These are phyloP conservation scores for Macroteleia sp. DNA, from an alignment of 2,888 invertebrate genomes.

Conservation along the genomic window DNA sequence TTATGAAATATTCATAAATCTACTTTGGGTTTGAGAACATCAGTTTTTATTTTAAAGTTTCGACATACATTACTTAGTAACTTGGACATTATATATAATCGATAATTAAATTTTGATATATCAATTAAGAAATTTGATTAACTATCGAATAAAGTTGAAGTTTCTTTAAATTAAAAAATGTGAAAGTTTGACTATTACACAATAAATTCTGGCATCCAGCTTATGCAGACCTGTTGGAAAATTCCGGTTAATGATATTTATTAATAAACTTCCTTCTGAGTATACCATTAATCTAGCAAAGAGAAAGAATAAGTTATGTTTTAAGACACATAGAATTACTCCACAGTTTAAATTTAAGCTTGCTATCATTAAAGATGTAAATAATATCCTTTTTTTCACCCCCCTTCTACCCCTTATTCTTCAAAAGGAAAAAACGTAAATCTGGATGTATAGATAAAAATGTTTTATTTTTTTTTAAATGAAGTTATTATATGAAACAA, in stretches of 20 bases:
- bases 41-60: not conserved
- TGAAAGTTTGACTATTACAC: slow-evolving; percentile 15
- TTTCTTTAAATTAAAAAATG: slow-evolving; percentile 3
- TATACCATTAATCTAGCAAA: slow-evolving; percentile 17
- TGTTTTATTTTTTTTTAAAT: no score
- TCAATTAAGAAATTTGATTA: slow-evolving; percentile 14
- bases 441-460: no score
- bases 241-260: slow-evolving; percentile 22
- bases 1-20: slow-evolving; percentile 25
- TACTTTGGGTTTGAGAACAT: not conserved
- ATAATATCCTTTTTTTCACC: slow-evolving; percentile 42
- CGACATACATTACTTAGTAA: not conserved
- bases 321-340: slow-evolving; percentile 29
- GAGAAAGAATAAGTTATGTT: slow-evolving; percentile 38
- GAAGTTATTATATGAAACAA: no score
- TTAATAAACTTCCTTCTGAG: slow-evolving; percentile 15
- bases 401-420: no score
- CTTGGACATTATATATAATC: not conserved
- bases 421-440: no score
- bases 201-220: not conserved
- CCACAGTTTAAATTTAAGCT: slow-evolving; percentile 2
- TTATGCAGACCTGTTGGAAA: not conserved
- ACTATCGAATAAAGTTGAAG: slow-evolving; percentile 5
- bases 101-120: slow-evolving; percentile 9
- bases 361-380: slow-evolving; percentile 29